These are phyloP conservation scores for Toxostoma redivivum DNA, from an alignment of 2,113 vertebrate species.

Conservation along the genomic window DNA sequence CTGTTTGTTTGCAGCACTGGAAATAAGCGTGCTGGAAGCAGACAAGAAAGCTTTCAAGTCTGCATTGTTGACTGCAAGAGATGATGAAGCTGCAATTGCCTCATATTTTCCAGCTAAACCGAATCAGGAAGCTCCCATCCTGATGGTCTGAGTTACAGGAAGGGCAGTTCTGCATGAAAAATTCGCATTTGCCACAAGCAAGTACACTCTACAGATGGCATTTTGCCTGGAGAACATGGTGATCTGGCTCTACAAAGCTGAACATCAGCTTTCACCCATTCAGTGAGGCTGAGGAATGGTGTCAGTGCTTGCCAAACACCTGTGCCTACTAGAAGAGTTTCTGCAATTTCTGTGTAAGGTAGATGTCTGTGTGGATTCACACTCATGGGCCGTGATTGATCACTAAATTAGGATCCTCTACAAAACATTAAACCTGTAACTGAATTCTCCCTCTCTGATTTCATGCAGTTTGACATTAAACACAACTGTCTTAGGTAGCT, in stretches of 20 bases:
- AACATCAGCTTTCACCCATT: background rate
- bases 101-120: constrained; percentile 16
- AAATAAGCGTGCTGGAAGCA: constrained; percentile 17
- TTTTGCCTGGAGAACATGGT: background rate
- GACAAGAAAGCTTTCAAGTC: background rate
- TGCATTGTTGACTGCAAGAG: background rate
- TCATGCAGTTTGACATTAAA: background rate
- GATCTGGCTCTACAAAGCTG: background rate
- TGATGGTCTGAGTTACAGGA: background rate
- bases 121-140: background rate
- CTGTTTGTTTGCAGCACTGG: constrained; percentile 11
- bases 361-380: background rate
- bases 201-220: fast-evolving
- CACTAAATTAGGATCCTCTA: background rate
- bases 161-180: background rate
- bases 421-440: background rate
- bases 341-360: background rate
- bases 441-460: background rate
- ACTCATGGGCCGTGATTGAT: background rate
- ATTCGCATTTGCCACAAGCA: background rate
- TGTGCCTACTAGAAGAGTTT: background rate
- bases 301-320: background rate
- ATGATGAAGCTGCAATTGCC: background rate
- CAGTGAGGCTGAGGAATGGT: fast-evolving
- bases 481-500: constrained; percentile 11